Conservation (phyloP, 2,113 vertebrate genomes). For the Steatornis caripensis region DNA sequence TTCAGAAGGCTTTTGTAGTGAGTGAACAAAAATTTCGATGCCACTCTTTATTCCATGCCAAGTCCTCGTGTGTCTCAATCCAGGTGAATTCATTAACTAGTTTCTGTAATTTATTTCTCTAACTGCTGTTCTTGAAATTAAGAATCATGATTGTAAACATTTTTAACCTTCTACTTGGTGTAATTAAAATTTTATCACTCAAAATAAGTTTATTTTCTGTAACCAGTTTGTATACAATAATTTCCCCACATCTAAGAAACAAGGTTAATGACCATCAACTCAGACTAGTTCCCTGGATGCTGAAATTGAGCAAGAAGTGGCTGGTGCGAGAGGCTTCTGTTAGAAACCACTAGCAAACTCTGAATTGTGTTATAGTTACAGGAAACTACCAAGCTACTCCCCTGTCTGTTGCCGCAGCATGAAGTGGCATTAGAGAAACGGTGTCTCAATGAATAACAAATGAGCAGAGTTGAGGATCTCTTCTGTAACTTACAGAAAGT, state of each 20-base stretch:
- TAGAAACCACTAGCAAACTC: not conserved
- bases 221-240: not conserved
- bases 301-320: not conserved
- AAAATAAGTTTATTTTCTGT: not conserved
- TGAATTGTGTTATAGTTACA: not conserved
- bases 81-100: not conserved
- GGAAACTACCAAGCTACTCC: not conserved
- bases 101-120: not conserved
- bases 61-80: not conserved
- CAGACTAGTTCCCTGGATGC: not conserved
- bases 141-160: not conserved
- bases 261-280: not conserved
- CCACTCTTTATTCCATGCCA: not conserved
- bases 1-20: not conserved
- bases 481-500: slow-evolving; percentile 18
- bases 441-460: not conserved
- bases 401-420: fast-evolving
- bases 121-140: not conserved
- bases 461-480: not conserved
- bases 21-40: not conserved
- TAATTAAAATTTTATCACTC: not conserved
- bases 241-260: not conserved
- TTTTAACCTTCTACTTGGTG: not conserved
- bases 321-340: not conserved
- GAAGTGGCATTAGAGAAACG: not conserved